phyloP scores from a whole-genome alignment of 2,113 vertebrate genomes.

The Plestiodon gilberti region DNA sequence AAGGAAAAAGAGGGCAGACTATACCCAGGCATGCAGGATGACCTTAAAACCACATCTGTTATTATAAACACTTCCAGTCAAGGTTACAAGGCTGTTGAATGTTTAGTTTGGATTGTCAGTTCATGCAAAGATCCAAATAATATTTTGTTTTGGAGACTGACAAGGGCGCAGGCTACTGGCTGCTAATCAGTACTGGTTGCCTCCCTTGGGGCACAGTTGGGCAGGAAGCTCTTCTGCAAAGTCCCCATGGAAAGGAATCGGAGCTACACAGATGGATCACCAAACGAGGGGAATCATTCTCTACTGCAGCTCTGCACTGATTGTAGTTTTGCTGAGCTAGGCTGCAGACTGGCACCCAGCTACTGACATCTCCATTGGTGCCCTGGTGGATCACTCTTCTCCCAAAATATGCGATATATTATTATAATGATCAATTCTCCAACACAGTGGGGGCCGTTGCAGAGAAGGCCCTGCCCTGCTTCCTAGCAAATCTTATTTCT shows the following conservation, averaged over 20 bases:
- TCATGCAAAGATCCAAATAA: constrained; percentile 18
- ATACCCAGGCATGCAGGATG: background rate
- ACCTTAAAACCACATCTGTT: constrained; percentile 9
- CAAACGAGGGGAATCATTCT: background rate
- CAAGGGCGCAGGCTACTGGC: background rate
- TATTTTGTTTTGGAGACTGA: background rate
- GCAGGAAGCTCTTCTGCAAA: background rate
- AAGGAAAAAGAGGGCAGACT: background rate
- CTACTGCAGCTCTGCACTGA: background rate
- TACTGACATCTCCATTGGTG: background rate
- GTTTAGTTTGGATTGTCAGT: background rate
- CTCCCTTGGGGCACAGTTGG: background rate
- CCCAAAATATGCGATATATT: no score
- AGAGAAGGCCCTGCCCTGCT: no score
- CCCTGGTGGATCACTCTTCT: background rate
- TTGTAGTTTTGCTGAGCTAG: background rate
- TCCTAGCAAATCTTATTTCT: no score
- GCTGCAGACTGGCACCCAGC: no score
- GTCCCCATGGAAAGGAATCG: background rate
- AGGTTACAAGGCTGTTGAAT: background rate
- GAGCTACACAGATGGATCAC: background rate
- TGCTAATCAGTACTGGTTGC: background rate
- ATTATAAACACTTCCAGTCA: background rate
- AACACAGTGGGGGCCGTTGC: background rate
- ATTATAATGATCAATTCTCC: background rate